Evolutionary conservation across 2,888 invertebrate genomes (phyloP), one percentile per base, ranked within the genome.

Genomic region (Melitaea athalia): DNA sequence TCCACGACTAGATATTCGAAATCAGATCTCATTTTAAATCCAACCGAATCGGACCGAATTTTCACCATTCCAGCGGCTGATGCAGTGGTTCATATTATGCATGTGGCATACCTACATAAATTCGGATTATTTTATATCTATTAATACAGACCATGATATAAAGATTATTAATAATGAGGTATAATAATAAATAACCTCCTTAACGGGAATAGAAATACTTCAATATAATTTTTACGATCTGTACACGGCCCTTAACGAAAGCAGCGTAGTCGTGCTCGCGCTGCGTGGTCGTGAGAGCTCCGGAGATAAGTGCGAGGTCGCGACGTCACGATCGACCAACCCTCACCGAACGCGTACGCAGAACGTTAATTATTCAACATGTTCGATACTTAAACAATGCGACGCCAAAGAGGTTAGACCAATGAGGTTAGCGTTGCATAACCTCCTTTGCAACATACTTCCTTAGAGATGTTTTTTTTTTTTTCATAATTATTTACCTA

Each of bases 271-370:
- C 89, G 89, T 90, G 91, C 86, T 77, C 79, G 83, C 83, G 81
- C 85, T 84, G 88, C 88, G 87, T 86, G 85, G 84, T 91, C 91
- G 91, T 91, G 91, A 90, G 89, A 88, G 84, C 85, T 82, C 82
- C 80, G 79, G 81, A 88, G 90, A 91, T 91, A 90, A 89, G 86
- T 88, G 84, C 87, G 87, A 88, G 90, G 91, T 91, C 91, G 90
- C 84, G 75, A 77, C 83, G 85, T 84, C 87, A 87, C 85, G 89
- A 88, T 78, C 80, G 75, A 77, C 76, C 77, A 78, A 74, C 77
- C 76, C 81, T 74, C 72, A 72, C 72, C 73, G 73, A 72, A 55
- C 55, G 71, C 70, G 73, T 73, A 77, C 78, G 75, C 72, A 75
- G 74, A 73, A 74, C 76, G 72, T 74, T 76, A 76, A 76, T 76